Evolutionary conservation across 23 tunicate species (phyloP).

Genomic region (Aplidium turbinatum): DNA sequence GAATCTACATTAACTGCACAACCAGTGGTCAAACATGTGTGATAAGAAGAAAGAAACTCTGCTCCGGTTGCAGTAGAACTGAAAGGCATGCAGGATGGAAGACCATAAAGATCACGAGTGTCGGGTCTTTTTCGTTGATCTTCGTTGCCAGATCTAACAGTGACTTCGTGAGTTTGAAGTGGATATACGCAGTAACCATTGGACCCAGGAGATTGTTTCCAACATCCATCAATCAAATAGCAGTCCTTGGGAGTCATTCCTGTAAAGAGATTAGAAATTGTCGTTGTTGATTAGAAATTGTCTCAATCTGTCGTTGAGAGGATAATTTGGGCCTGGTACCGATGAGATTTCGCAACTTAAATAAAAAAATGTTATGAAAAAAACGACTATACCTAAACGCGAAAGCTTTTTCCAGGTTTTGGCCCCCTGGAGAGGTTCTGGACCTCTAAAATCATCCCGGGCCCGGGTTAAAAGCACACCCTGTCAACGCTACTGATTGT

Average conservation of each 20-base stretch:
- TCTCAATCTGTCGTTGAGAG: no score
- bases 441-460: no score
- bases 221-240: conserved; percentile 77
- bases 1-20: conserved; percentile 42
- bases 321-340: no score
- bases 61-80: conserved; percentile 15
- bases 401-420: no score
- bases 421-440: no score
- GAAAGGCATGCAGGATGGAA: conserved; percentile 54
- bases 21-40: conserved; percentile 65
- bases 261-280: no score
- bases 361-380: no score
- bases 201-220: conserved; percentile 31
- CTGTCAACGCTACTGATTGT: no score
- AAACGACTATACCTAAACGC: no score
- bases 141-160: conserved; percentile 50
- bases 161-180: conserved; percentile 4
- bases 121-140: neutral
- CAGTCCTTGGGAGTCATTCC: conserved; percentile 67
- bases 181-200: conserved; percentile 60
- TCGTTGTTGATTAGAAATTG: no score
- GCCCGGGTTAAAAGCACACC: no score
- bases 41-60: conserved; percentile 46
- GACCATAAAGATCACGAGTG: conserved; percentile 31
- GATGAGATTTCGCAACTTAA: no score